Evolutionary conservation across 2,113 vertebrate species (phyloP).

Genomic region (Coptodon bakossiorum): DNA sequence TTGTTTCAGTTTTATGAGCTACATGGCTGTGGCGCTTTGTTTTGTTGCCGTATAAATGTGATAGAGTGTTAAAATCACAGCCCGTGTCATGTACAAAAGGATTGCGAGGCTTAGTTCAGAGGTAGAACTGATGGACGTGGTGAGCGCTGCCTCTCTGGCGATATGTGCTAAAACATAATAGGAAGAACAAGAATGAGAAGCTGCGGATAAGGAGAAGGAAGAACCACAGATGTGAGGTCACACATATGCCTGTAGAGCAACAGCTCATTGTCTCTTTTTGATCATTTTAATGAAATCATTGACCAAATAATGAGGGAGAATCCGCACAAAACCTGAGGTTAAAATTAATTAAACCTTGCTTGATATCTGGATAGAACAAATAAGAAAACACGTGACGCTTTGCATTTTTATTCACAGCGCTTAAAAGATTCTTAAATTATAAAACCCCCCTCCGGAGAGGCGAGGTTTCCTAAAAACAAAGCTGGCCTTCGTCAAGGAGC

Average conservation of each 20-base stretch:
- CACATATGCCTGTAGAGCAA: background rate
- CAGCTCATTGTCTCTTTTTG: background rate
- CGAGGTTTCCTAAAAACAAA: background rate
- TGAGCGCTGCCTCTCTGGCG: background rate
- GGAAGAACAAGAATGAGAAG: background rate
- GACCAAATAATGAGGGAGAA: background rate
- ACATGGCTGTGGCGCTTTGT: conserved; percentile 29
- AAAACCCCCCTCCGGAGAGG: background rate
- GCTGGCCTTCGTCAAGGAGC: background rate
- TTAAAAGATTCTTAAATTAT: background rate
- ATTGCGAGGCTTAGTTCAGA: background rate
- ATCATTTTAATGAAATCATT: background rate
- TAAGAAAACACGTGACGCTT: background rate
- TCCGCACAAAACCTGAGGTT: background rate
- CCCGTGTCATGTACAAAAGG: conserved; percentile 14
- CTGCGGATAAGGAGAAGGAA: background rate
- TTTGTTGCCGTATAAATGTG: conserved; percentile 10
- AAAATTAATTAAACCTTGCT: background rate
- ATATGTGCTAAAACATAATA: background rate
- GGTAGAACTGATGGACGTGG: background rate
- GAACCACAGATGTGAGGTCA: background rate
- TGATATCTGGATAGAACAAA: background rate
- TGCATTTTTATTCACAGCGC: conserved; percentile 6
- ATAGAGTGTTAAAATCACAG: conserved; percentile 25
- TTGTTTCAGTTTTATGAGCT: conserved; percentile 25